These are phyloP conservation scores for Ophioderma brevispina DNA, from an alignment of 35 echinoderm and acorn worm species.

Conservation along the genomic window DNA sequence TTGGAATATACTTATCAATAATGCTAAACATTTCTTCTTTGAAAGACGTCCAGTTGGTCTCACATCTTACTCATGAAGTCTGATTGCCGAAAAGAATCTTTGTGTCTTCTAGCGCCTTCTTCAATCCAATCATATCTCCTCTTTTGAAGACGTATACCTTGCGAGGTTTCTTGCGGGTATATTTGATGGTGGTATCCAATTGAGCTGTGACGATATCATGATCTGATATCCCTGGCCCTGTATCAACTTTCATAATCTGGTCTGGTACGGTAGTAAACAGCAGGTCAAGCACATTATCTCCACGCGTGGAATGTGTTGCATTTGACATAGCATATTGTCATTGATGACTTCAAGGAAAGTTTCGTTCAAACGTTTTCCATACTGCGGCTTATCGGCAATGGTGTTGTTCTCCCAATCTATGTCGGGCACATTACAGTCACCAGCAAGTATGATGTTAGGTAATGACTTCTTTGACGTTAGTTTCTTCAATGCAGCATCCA, in stretches of 20 bases:
- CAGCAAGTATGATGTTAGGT: conserved; percentile 21
- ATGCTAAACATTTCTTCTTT: conserved; percentile 1
- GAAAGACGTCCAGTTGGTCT: conserved; percentile 20
- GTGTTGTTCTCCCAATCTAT: background rate
- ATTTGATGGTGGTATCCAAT: conserved; percentile 14
- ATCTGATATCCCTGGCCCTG: conserved; percentile 41
- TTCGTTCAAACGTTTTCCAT: background rate
- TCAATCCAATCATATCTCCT: conserved; percentile 39
- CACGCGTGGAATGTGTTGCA: conserved; percentile 6
- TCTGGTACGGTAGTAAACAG: conserved; percentile 41
- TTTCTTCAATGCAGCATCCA: conserved; percentile 19
- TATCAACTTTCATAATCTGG: conserved; percentile 33
- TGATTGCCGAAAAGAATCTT: background rate
- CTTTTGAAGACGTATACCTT: conserved; percentile 43
- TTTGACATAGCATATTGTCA: conserved; percentile 30
- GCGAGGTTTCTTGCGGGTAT: conserved; percentile 31
- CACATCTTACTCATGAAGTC: background rate
- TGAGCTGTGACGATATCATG: conserved; percentile 42
- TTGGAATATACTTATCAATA: conserved; percentile 26
- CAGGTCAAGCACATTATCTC: conserved; percentile 39
- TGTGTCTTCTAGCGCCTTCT: background rate
- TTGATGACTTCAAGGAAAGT: conserved; percentile 10
- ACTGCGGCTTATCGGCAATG: background rate
- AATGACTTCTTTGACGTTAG: background rate
- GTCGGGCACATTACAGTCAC: background rate